These are phyloP conservation scores for Drosophila teissieri DNA, from an alignment of 1,140 invertebrate species.

Conservation along the genomic window DNA sequence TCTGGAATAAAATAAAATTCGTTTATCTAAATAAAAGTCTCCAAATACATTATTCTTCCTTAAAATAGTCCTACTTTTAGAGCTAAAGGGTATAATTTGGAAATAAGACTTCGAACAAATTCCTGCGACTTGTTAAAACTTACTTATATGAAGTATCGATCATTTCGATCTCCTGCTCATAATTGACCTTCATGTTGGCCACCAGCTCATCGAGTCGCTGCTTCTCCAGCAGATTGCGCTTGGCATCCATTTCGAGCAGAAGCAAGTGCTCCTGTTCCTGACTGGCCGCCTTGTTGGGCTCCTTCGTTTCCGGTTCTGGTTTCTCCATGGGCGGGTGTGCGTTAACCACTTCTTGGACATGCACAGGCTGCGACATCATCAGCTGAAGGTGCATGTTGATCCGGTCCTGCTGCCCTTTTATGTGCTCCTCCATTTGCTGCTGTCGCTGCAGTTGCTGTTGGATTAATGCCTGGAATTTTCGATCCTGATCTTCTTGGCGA, in stretches of 20 bases:
- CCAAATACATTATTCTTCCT: not conserved
- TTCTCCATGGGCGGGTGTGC: not conserved
- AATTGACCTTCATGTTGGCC: slow-evolving; percentile 78
- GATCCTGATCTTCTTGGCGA: slow-evolving; percentile 85
- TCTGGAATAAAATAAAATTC: slow-evolving; percentile 43
- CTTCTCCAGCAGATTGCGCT: slow-evolving; percentile 84
- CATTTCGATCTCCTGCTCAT: slow-evolving; percentile 85
- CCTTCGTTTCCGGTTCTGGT: slow-evolving; percentile 6
- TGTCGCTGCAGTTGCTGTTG: slow-evolving; percentile 85
- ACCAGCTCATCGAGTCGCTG: slow-evolving; percentile 78
- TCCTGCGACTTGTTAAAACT: slow-evolving; percentile 4
- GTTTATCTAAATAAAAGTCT: not conserved
- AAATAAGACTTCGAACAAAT: no score
- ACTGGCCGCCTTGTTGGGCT: slow-evolving; percentile 15
- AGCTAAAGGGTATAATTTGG: no score
- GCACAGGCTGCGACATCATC: slow-evolving; percentile 82
- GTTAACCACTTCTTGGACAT: slow-evolving; percentile 7
- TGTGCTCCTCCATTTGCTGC: slow-evolving; percentile 85
- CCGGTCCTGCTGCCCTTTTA: slow-evolving; percentile 85
- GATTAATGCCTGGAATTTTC: slow-evolving; percentile 85
- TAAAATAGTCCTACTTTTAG: no score
- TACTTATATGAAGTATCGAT: slow-evolving; percentile 86
- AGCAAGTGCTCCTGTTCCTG: slow-evolving; percentile 52
- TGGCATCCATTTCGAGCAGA: slow-evolving; percentile 80
- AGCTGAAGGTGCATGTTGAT: slow-evolving; percentile 86